Evolutionary conservation across 2,888 invertebrate genomes (phyloP).

Genomic region (Lasioglossum vierecki): DNA sequence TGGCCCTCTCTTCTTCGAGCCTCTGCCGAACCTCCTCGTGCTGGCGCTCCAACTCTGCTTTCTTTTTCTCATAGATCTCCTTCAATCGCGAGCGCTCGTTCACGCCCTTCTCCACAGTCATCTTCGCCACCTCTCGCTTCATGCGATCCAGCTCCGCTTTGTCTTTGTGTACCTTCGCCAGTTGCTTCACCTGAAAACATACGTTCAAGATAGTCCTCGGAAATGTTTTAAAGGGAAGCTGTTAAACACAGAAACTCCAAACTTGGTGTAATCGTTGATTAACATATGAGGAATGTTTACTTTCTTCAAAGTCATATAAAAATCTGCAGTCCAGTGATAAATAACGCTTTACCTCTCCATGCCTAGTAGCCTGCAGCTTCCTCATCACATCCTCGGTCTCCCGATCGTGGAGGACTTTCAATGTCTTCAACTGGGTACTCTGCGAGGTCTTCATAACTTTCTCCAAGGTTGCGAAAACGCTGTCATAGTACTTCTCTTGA

Average conservation of each 20-base stretch:
- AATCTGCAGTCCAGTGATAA: neutral
- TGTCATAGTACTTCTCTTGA: conserved; percentile 93
- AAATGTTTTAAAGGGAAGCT: neutral
- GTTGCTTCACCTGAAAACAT: conserved; percentile 88
- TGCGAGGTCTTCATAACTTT: conserved; percentile 92
- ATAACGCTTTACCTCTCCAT: conserved; percentile 88
- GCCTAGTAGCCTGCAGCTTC: conserved; percentile 91
- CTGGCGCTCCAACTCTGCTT: conserved; percentile 90
- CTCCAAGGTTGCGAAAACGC: conserved; percentile 90
- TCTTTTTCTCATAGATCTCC: conserved; percentile 90
- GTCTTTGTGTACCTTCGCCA: conserved; percentile 94
- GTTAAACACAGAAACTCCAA: neutral
- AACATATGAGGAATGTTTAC: neutral
- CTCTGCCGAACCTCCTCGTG: conserved; percentile 91
- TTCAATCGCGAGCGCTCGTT: conserved; percentile 93
- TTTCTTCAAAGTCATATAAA: neutral
- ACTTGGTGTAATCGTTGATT: neutral
- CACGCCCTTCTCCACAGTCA: conserved; percentile 95
- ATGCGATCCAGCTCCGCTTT: conserved; percentile 95
- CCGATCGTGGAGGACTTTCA: conserved; percentile 89
- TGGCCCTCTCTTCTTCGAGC: conserved; percentile 88
- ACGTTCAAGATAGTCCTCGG: neutral
- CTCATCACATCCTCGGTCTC: conserved; percentile 91
- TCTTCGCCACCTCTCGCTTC: conserved; percentile 92
- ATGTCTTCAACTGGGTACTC: conserved; percentile 91